Conservation (phyloP, 2,888 invertebrate species). For the Eilema depressum region DNA sequence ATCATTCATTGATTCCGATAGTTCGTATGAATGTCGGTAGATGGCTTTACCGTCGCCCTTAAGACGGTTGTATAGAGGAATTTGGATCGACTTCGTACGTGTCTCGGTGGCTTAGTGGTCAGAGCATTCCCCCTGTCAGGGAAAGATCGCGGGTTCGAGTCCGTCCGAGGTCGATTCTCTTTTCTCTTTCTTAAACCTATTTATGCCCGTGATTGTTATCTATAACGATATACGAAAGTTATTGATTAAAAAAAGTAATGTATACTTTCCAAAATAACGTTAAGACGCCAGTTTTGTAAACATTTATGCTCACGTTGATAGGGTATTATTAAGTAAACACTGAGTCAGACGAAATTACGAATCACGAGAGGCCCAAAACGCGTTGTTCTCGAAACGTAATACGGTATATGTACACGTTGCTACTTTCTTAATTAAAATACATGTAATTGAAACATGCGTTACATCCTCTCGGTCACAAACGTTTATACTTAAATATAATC, state of each 20-base stretch:
- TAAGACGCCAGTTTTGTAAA: slow-evolving; percentile 9
- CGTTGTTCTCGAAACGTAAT: slow-evolving; percentile 17
- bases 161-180: no score
- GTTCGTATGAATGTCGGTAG: no score
- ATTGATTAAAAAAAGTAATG: slow-evolving; percentile 6
- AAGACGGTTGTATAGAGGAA: no score
- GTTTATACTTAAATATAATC: slow-evolving; percentile 15
- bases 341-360: slow-evolving; percentile 10
- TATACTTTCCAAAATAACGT: slow-evolving; percentile 3
- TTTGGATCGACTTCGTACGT: no score
- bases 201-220: no score
- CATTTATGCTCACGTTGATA: neutral
- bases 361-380: slow-evolving; percentile 9
- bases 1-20: no score
- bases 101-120: no score
- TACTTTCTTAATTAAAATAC: slow-evolving; percentile 51
- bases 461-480: slow-evolving; percentile 20
- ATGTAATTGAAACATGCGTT: slow-evolving; percentile 47
- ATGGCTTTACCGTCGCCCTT: no score
- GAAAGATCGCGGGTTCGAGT: no score
- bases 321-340: slow-evolving; percentile 11
- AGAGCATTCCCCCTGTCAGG: no score
- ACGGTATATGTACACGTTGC: slow-evolving; percentile 31
- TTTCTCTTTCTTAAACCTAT: no score
- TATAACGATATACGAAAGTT: neutral